phyloP scores from a whole-genome alignment of 37 sponge, comb jelly and placozoan species.

The Chondrilla cf. caribensis region DNA sequence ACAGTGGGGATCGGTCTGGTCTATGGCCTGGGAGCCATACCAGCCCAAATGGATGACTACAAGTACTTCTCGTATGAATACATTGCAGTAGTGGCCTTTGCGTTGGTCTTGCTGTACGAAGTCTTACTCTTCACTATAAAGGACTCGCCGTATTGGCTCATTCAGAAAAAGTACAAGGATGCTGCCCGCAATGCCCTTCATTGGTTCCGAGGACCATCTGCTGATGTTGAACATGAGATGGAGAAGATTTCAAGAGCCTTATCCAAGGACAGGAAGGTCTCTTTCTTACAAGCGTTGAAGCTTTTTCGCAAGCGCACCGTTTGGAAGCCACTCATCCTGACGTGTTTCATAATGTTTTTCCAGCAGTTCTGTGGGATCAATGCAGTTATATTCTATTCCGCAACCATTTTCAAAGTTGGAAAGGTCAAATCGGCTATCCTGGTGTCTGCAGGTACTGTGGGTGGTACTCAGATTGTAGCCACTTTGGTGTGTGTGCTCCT shows the following conservation, averaged over 20 bases:
- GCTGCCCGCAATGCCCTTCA: conserved; percentile 14
- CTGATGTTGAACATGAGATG: conserved; percentile 31
- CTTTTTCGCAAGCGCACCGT: conserved; percentile 19
- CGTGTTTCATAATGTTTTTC: conserved; percentile 51
- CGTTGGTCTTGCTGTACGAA: conserved; percentile 41
- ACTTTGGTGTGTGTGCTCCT: conserved; percentile 44
- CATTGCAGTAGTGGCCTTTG: conserved; percentile 45
- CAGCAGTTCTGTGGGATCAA: conserved; percentile 69
- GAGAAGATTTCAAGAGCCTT: conserved; percentile 19
- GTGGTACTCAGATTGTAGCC: conserved; percentile 38
- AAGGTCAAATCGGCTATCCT: conserved; percentile 1
- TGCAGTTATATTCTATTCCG: conserved; percentile 49
- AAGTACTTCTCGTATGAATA: conserved; percentile 31
- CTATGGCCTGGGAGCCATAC: conserved; percentile 41
- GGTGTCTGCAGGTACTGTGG: conserved; percentile 20
- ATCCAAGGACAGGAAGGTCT: not conserved
- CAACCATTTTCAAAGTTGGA: conserved; percentile 11
- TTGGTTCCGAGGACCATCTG: conserved; percentile 41
- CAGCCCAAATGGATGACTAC: not conserved
- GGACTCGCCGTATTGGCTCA: conserved; percentile 79
- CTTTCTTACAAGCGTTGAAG: conserved; percentile 18
- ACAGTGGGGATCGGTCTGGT: conserved; percentile 67
- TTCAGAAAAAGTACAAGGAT: not conserved
- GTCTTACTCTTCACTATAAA: conserved; percentile 49
- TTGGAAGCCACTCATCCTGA: conserved; percentile 36